Conservation (phyloP, 2,113 vertebrate species). For the Gorsachius goisagi region DNA sequence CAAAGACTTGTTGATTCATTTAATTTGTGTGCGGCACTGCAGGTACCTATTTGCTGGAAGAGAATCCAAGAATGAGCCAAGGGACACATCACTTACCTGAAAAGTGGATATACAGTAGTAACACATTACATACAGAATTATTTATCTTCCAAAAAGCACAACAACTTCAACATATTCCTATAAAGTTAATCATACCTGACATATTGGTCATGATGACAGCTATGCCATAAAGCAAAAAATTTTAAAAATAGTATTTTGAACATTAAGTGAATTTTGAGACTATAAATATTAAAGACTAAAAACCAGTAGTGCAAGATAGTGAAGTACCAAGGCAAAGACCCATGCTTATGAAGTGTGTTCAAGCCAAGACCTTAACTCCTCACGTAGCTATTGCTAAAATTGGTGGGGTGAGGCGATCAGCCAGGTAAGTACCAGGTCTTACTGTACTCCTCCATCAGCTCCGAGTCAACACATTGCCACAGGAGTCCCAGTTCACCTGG, state of each 20-base stretch:
- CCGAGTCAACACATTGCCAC: background rate
- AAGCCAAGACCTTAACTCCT: background rate
- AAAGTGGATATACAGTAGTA: background rate
- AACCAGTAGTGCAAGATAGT: background rate
- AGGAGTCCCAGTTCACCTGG: background rate
- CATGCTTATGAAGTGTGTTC: rapidly evolving
- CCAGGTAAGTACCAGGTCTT: background rate
- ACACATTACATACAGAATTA: background rate
- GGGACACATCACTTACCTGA: background rate
- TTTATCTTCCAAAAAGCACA: background rate
- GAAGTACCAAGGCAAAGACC: background rate
- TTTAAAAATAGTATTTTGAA: background rate
- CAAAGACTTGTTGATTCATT: background rate
- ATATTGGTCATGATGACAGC: background rate
- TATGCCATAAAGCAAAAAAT: background rate
- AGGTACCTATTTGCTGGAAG: background rate
- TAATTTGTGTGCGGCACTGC: rapidly evolving
- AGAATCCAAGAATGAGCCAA: background rate
- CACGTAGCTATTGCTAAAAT: background rate
- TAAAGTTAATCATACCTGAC: background rate
- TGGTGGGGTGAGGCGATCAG: too few relatives aligned
- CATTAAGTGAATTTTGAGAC: background rate
- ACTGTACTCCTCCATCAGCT: too few relatives aligned
- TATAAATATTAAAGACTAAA: background rate
- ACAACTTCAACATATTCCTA: background rate